Base-by-base conservation (phyloP, 30 jellyfish, hydroid and myxozoan genomes). In the Thelohanellus kitauei region DNA sequence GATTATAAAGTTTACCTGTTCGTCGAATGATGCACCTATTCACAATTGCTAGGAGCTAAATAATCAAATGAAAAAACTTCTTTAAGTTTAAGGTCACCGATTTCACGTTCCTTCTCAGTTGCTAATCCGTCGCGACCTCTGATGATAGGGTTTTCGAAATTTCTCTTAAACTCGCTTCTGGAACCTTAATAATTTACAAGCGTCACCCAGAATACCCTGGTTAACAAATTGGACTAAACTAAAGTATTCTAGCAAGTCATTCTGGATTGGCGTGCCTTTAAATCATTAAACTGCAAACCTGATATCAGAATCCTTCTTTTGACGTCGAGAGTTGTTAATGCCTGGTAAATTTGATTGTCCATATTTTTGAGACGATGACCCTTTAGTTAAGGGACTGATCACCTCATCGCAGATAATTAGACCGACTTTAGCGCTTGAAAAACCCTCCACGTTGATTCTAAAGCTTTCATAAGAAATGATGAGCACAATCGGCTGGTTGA, bases 221-320 rank as follows among this genome's bases (percentile, higher is more conserved):
- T 78, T 78, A 17, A 78, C 88, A 39, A 64, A 78, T 47, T 78
- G 97, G 6, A 78, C 89, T 39, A 78, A 51, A 39, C 97, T 78
- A 53, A 78, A 78, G 38, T 78, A 78, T 54, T 78, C 97, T 38
- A 78, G 53, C 32, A 78, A 27, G 31, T 78, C 97, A 38, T 78
- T 78, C 47, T 78, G 97, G 24, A 78, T 78, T 15, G 97, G 97
- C 9, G 97, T 78, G 13, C 97, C 97, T 78, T 33, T 6, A 20
- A 37, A 13, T 4, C 10, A 9, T 14, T 38, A 38, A 14, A 38
- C 17, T n/a, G 3, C 43, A 10, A 1, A 63, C 93, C 93, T 25
- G 93, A 73, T 17, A 73, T 40, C 43, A 73, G 56, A 29, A 73
- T 47, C 40, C 93, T 32, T 40, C 84, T 48, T 41, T 63, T 63